phyloP scores from a whole-genome alignment of 2,797 vertebrate species.

The Lophotriccus pileatus region DNA sequence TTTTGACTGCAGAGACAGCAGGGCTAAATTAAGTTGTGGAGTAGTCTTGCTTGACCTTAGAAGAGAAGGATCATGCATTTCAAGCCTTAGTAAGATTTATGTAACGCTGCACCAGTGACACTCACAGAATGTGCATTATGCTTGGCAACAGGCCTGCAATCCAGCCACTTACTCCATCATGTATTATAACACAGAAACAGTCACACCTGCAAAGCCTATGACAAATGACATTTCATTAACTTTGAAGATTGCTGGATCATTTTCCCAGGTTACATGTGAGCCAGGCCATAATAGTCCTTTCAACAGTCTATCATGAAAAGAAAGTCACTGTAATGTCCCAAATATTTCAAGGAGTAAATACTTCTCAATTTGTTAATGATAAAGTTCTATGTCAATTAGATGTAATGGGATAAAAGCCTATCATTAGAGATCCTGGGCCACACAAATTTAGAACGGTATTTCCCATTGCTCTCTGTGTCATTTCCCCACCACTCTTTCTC shows the following conservation, averaged over 20 bases:
- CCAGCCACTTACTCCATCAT: conserved; percentile 19
- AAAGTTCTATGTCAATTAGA: conserved; percentile 81
- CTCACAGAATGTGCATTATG: conserved; percentile 33
- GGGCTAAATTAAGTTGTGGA: conserved; percentile 15
- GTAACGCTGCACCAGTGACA: conserved; percentile 26
- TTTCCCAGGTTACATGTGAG: conserved; percentile 80
- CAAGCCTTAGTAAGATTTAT: conserved; percentile 39
- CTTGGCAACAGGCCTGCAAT: conserved; percentile 43
- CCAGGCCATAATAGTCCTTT: conserved; percentile 79
- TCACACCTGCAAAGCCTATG: conserved; percentile 83
- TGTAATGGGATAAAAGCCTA: conserved; percentile 79
- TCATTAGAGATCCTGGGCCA: conserved; percentile 65
- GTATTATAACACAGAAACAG: conserved; percentile 73
- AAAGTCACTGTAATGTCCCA: conserved; percentile 75
- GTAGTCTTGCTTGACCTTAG: conserved; percentile 15
- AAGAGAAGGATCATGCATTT: conserved; percentile 35
- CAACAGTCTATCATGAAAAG: conserved; percentile 73
- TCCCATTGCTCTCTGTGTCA: conserved; percentile 45
- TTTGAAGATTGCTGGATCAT: conserved; percentile 76
- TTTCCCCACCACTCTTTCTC: neutral
- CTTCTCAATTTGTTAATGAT: conserved; percentile 83
- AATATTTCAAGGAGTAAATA: conserved; percentile 78
- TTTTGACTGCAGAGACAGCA: neutral
- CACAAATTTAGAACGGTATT: conserved; percentile 75
- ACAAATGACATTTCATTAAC: conserved; percentile 88